Base-by-base conservation (phyloP, 2,888 invertebrate species). In the Azorinus chamasolen region DNA sequence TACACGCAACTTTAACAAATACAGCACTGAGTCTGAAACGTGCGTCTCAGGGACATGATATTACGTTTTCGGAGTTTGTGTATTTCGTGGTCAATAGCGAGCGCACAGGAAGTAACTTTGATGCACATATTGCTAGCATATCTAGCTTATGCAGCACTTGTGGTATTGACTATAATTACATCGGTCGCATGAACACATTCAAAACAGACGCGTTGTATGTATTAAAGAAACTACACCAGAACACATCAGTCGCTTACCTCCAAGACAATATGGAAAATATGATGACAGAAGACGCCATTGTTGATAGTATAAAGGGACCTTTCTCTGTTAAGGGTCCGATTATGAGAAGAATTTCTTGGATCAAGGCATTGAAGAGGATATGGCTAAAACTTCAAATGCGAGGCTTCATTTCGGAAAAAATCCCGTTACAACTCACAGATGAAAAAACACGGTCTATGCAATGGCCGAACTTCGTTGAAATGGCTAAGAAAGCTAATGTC, bases 301-400 rank as follows among this genome's bases (percentile, higher is more conserved):
- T 43, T 8, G 79, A 80, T 48, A 76, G 72, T 18, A 70, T 76
- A 3, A 18, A 61, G 18, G 61, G 73, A 16, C 79, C 79, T 27
- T 80, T 76, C 50, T 16, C n/a, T 1, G 76, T 76, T 76, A 69
- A 66, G 32, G 53, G 45, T 20, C 57, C 55, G 18, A 41, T 80
- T 37, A 1, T 58, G 12, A 69, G 65, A 39, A 53, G 37, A 12
- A 80, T 80, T 46, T 57, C 65, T 18, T 80, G 80, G 80, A 73
- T 73, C 8, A 64, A 72, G 39, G 76, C 80, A 6, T 41, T 80
- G 4, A 63, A 51, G 14, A 39, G 80, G 32, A 57, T 80, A 8
- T 80, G 80, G 80, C 54, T 76, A 18, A 80, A 80, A 32, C 65
- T 80, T 16, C 80, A 80, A 46, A 69, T 80, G 72, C 25, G 73